Percentiles rank a stretch among this genome's conserved stretches.
Evolutionary conservation across 2,888 invertebrate species (phyloP).

Genomic region (Drosophila macrospina): DNA sequence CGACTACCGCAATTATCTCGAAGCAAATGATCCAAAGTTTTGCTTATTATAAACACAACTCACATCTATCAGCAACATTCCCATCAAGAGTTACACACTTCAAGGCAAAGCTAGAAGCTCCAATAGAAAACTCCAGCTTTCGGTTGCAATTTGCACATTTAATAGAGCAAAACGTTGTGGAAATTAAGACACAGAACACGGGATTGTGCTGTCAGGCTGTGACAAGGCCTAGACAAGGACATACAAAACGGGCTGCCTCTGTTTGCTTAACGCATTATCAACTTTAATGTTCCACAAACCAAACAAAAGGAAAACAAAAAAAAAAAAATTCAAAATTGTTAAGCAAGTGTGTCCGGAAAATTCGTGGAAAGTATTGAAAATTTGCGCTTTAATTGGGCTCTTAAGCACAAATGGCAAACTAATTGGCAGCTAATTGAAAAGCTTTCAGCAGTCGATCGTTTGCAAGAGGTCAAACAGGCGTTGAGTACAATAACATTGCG

Average conservation of each 20-base stretch:
- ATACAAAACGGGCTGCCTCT: slow-evolving; percentile 20
- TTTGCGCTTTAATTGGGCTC: slow-evolving; percentile 9
- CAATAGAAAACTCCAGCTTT: slow-evolving; percentile 10
- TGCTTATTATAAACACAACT: no score
- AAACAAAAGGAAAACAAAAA: no score
- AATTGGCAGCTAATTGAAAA: slow-evolving; percentile 75
- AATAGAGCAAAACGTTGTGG: slow-evolving; percentile 54
- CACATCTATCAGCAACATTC: not conserved
- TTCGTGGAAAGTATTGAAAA: slow-evolving; percentile 29
- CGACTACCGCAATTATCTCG: no score
- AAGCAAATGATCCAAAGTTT: no score
- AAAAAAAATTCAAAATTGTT: not conserved
- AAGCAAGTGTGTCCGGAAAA: slow-evolving; percentile 9
- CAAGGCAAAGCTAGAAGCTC: not conserved
- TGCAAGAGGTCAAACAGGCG: slow-evolving; percentile 47
- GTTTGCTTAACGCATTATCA: slow-evolving; percentile 45
- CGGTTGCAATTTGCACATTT: slow-evolving; percentile 47
- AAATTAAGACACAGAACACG: slow-evolving; percentile 18
- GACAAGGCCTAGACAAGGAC: slow-evolving; percentile 32
- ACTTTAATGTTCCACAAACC: slow-evolving; percentile 43
- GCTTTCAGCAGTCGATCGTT: slow-evolving; percentile 58
- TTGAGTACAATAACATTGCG: slow-evolving; percentile 56
- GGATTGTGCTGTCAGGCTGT: not conserved
- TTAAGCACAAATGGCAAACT: slow-evolving; percentile 59
- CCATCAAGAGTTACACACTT: not conserved